These are phyloP conservation scores for Gymnoscopelus braueri DNA, from an alignment of 2,797 vertebrate species.

Conservation along the genomic window DNA sequence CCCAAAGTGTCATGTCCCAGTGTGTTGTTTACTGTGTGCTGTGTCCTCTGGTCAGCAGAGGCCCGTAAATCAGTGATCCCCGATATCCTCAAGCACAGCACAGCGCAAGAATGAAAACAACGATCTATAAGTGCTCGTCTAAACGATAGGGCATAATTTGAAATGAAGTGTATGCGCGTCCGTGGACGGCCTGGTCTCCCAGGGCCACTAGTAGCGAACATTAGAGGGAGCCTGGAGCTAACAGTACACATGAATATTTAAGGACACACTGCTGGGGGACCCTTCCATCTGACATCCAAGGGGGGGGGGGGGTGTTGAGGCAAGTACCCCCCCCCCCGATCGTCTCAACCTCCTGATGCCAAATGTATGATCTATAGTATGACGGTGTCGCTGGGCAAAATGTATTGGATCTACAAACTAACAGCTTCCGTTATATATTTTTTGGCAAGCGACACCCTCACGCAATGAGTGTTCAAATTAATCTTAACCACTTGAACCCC, in stretches of 20 bases:
- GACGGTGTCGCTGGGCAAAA: too few relatives aligned
- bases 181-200: constrained; percentile 60
- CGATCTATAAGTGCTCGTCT: constrained; percentile 56
- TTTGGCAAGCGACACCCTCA: too few relatives aligned
- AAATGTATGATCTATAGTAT: too few relatives aligned
- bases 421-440: too few relatives aligned
- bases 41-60: background rate
- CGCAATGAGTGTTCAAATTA: too few relatives aligned
- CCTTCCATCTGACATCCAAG: constrained; percentile 74
- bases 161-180: constrained; percentile 74
- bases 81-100: constrained; percentile 16
- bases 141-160: constrained; percentile 75
- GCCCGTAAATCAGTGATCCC: background rate
- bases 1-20: background rate
- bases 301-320: constrained; percentile 32
- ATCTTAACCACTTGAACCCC: too few relatives aligned
- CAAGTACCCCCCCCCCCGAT: constrained; percentile 27
- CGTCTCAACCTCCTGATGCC: constrained; percentile 14
- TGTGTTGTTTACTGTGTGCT: background rate
- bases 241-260: constrained; percentile 81
- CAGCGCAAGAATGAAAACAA: constrained; percentile 46
- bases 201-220: constrained; percentile 73
- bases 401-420: too few relatives aligned
- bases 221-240: constrained; percentile 66
- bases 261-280: constrained; percentile 72